phyloP scores from a whole-genome alignment of 2,113 vertebrate species.

The Scomber scombrus region DNA sequence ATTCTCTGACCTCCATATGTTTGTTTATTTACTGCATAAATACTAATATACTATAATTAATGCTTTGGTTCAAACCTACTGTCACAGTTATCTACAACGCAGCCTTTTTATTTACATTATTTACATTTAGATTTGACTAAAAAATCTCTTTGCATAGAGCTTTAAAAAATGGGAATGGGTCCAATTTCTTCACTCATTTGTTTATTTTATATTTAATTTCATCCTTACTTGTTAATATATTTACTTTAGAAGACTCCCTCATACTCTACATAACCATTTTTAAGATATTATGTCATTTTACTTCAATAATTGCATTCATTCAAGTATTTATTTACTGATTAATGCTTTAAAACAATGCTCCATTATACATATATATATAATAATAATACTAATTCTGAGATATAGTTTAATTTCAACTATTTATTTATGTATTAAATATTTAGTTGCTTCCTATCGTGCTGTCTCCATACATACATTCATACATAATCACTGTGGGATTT shows the following conservation, averaged over 20 bases:
- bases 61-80: background rate
- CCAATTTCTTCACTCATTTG: background rate
- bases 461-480: no score
- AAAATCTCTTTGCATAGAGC: background rate
- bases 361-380: background rate
- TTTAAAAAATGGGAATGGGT: background rate
- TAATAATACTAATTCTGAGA: no score
- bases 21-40: background rate
- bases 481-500: no score
- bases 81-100: background rate
- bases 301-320: slow-evolving; percentile 22
- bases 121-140: background rate
- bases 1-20: no score
- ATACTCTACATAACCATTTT: background rate
- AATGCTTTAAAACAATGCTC: background rate
- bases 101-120: background rate
- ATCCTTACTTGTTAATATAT: slow-evolving; percentile 1
- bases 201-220: slow-evolving; percentile 4
- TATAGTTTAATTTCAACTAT: background rate
- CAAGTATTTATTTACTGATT: slow-evolving; percentile 19
- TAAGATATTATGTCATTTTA: slow-evolving; percentile 9
- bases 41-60: no score
- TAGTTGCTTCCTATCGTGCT: no score
- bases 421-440: slow-evolving; percentile 2
- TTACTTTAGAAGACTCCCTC: background rate